phyloP scores from a whole-genome alignment of 2,113 vertebrate species.

The Ammodytes marinus region DNA sequence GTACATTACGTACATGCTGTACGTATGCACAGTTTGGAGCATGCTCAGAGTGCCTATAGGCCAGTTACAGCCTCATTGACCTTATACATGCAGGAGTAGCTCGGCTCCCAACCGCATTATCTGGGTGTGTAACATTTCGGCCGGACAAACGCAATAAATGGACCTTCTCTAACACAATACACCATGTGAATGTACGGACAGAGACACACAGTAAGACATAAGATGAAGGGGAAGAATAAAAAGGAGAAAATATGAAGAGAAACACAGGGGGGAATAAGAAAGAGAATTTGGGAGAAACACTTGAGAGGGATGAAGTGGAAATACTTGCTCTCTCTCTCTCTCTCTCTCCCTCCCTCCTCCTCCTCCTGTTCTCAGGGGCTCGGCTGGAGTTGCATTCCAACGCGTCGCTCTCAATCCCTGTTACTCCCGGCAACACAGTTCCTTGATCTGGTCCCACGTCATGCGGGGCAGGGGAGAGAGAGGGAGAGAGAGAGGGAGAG shows the following conservation, averaged over 20 bases:
- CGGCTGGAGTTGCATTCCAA: constrained; percentile 83
- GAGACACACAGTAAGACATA: neutral
- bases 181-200: neutral
- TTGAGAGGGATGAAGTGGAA: constrained; percentile 72
- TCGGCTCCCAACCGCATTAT: no score
- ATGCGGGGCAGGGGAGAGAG: constrained; percentile 62
- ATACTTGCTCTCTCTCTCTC: constrained; percentile 69
- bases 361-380: constrained; percentile 74
- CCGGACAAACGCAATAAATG: no score
- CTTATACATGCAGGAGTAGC: no score
- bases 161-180: no score
- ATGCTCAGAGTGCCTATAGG: no score
- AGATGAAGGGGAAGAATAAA: constrained; percentile 7
- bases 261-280: constrained; percentile 4
- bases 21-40: no score
- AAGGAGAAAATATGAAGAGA: constrained; percentile 23
- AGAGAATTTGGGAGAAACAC: constrained; percentile 60
- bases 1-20: no score
- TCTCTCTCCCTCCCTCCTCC: constrained; percentile 59
- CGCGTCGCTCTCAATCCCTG: constrained; percentile 77
- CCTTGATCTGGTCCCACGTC: constrained; percentile 81
- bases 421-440: constrained; percentile 81
- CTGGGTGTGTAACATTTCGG: no score
- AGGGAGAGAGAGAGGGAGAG: constrained; percentile 17
- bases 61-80: no score